These are phyloP conservation scores for Herminia tarsipennalis DNA, from an alignment of 2,888 invertebrate genomes.

Conservation along the genomic window DNA sequence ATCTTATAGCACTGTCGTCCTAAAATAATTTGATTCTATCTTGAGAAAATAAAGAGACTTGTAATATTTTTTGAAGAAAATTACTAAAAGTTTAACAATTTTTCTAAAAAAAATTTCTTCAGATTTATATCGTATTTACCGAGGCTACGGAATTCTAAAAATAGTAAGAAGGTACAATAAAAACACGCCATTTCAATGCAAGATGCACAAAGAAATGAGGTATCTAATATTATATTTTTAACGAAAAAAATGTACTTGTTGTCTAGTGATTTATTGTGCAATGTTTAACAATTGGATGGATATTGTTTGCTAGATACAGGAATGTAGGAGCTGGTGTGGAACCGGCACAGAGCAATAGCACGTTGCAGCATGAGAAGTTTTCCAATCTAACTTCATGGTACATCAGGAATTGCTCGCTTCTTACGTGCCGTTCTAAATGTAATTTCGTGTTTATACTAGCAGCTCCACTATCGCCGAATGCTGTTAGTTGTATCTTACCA, in stretches of 20 bases:
- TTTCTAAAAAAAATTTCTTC: too few relatives aligned
- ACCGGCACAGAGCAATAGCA: constrained; percentile 60
- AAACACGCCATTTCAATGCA: constrained; percentile 5
- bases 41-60: not conserved
- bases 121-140: too few relatives aligned
- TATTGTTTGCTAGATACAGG: constrained; percentile 40
- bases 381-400: constrained; percentile 78
- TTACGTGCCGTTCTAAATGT: constrained; percentile 61
- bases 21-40: constrained; percentile 12
- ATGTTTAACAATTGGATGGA: constrained; percentile 31
- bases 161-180: too few relatives aligned
- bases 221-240: too few relatives aligned
- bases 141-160: too few relatives aligned
- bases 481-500: constrained; percentile 30
- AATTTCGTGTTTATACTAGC: constrained; percentile 53
- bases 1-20: constrained; percentile 12
- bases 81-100: too few relatives aligned
- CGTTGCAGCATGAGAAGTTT: constrained; percentile 70
- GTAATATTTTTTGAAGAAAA: not conserved
- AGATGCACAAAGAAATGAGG: not conserved
- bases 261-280: constrained; percentile 5
- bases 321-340: constrained; percentile 56
- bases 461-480: constrained; percentile 26
- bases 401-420: constrained; percentile 67
- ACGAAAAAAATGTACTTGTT: constrained; percentile 4